Evolutionary conservation across 2,113 vertebrate species (phyloP).

Genomic region (Embiotoca jacksoni): DNA sequence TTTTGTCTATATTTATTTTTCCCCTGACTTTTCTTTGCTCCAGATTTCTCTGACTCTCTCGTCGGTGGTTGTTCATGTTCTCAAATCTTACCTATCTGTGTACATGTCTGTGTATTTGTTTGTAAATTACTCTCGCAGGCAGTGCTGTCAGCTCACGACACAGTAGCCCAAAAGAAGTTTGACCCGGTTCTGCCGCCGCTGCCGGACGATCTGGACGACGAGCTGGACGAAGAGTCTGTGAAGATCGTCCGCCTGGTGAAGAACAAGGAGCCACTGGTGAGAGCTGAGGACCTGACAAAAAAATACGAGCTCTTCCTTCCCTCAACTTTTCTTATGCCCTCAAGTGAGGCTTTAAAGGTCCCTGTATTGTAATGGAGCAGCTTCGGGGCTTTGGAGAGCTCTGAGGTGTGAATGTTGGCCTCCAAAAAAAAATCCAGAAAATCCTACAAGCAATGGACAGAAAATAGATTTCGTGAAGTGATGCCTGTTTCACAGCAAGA

Average conservation of each 20-base stretch:
- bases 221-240: conserved; percentile 95
- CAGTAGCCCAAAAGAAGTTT: conserved; percentile 96
- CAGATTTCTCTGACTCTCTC: not conserved
- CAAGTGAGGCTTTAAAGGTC: not conserved
- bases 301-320: not conserved
- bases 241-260: conserved; percentile 97
- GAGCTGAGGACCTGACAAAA: conserved; percentile 17
- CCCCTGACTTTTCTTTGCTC: not conserved
- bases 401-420: not conserved
- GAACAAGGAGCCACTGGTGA: conserved; percentile 95
- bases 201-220: conserved; percentile 89
- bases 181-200: conserved; percentile 93
- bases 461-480: conserved; percentile 20
- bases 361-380: conserved; percentile 29
- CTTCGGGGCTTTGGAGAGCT: conserved; percentile 3
- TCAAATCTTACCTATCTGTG: not conserved
- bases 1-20: not conserved
- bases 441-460: conserved; percentile 12
- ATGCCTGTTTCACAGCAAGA: not conserved
- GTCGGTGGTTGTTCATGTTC: not conserved
- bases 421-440: not conserved
- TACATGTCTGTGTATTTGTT: not conserved
- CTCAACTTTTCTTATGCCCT: not conserved
- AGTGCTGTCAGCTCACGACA: conserved; percentile 93
- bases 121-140: conserved; percentile 81